Evolutionary conservation across 2,888 invertebrate genomes (phyloP), one percentile per base, ranked within the genome.

Genomic region (Cheilosia urbana): DNA sequence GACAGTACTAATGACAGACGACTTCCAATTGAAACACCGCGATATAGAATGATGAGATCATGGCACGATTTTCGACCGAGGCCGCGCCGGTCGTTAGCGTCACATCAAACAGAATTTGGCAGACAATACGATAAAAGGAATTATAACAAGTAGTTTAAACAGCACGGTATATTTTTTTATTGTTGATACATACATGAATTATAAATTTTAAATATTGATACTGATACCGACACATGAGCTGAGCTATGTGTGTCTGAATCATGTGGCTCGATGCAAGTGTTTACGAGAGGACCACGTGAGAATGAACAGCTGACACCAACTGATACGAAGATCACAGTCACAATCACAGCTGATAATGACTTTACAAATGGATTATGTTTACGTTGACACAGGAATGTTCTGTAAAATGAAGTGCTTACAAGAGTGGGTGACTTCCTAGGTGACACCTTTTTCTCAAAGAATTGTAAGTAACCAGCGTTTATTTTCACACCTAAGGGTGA

Each of bases 41-140:
- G n/a, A 40, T 5, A n/a, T 24, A n/a, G 24, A 27, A 13, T 30
- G 72, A 63, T 75, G 75, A 75, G 65, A 65, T 75, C 75, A 75
- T 65, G 19, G 57, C 13, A 45, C 51, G 30, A 72, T 24, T 58
- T 58, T 19, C 49, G 4, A 6, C 24, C 34, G 30, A 11, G 45
- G 11, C 40, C 45, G 7, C 7, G 45, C 1, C 17, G 45, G 45
- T 7, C n/a, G 62, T n/a, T 27, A 42, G 2, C n/a, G 62, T n/a
- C 45, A 42, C 51, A 37, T 7, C 51, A 37, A 11, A 51, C 9
- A 66, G 40, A 65, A 49, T 19, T 49, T 49, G 19, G 49, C 49
- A 49, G 49, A 49, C 49, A 49, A 65, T 45, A 69, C 40, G 45
- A 27, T 42, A 68, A 53, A 45, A 24, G n/a, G 11, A 19, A n/a